phyloP scores from a whole-genome alignment of 2,113 vertebrate species.

The Pangasianodon hypophthalmus region DNA sequence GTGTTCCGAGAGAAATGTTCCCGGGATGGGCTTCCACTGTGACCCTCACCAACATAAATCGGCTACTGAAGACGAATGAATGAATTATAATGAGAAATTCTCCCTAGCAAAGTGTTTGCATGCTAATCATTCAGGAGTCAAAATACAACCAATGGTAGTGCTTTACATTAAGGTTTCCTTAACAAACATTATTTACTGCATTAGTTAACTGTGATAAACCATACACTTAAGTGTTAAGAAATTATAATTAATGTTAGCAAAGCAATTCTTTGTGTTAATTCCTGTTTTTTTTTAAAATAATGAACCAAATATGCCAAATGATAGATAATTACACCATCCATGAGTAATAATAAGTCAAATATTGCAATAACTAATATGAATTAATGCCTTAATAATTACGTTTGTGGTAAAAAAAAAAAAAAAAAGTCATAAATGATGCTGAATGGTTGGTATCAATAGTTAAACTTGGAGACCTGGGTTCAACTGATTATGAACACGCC shows the following conservation, averaged over 20 bases:
- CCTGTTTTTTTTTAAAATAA: background rate
- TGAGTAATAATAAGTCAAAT: background rate
- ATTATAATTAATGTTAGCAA: background rate
- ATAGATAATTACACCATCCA: background rate
- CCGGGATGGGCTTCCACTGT: background rate
- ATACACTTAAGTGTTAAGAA: background rate
- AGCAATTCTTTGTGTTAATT: background rate
- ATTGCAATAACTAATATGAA: background rate
- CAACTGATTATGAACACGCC: background rate
- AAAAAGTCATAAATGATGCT: background rate
- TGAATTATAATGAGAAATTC: background rate
- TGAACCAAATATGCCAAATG: background rate
- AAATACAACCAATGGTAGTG: background rate
- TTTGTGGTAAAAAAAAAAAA: background rate
- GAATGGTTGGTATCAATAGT: background rate
- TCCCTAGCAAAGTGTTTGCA: background rate
- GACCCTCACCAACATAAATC: background rate
- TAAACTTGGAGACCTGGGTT: background rate
- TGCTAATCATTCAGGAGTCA: background rate
- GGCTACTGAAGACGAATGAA: background rate
- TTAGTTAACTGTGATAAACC: background rate
- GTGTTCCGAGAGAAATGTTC: constrained; percentile 51
- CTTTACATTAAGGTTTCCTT: background rate
- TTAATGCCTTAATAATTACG: background rate
- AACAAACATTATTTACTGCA: background rate